Base-by-base conservation (phyloP, 2,797 vertebrate genomes). In the Capromys pilorides region DNA sequence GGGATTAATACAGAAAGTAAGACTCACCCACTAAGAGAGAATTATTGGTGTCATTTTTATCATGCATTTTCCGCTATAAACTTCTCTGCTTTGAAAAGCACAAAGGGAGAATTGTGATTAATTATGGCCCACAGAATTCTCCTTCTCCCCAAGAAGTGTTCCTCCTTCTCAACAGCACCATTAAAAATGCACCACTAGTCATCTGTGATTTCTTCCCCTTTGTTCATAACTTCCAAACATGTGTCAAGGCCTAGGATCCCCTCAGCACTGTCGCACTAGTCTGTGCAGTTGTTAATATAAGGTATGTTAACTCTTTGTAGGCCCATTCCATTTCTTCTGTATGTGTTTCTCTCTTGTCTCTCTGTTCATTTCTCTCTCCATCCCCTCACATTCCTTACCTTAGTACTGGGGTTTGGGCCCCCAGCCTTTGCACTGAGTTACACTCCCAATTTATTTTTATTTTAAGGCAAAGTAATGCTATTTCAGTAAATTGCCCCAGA, bases 61-160 rank as follows among this genome's bases (percentile, higher is more conserved):
- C 54, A 62, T 18, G 45, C 21, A 77, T 79, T 92, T 82, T 92
- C 41, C 26, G 57, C 41, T 62, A 73, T 83, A 59, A 94, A 84
- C 9, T 90, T 59, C 41, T 95, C 51, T 85, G 77, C 75, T 91
- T 95, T 94, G 36, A 6, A 59, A 93, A 95, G 59, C 36, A 77
- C 77, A 90, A 67, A 69, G 64, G n/a, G 86, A 95, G 45, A 95
- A 54, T 36, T 73, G 26, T 90, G 86, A 57, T 86, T 88, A 92
- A 75, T 77, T 64, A 66, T 59, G 45, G 39, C 12, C 66, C 59
- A 75, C 33, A 61, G 62, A 92, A 67, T 19, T 83, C 12, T 88
- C 54, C 14, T 95, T 62, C n/a, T 39, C 13, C 85, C 21, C 33
- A 67, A 36, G 73, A 79, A 16, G 51, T 62, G 36, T 14, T 89